Base-by-base conservation (phyloP, 1,140 invertebrate species). In the Tenebrio molitor region DNA sequence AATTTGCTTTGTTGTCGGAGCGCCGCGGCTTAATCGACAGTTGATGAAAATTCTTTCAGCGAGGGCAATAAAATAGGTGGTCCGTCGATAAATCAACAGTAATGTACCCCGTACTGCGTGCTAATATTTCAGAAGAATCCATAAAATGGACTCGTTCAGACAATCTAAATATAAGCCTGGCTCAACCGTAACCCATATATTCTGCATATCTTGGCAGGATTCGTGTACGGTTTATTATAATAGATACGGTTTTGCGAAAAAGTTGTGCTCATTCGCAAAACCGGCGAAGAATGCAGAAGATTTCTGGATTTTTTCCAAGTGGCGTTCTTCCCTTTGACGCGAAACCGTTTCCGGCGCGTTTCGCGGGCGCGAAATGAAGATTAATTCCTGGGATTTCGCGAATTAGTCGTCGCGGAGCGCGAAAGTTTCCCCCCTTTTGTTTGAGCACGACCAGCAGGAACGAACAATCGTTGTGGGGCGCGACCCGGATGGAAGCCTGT, bases 121-220 rank as follows among this genome's bases (percentile, higher is more conserved):
- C 23, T 29, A 58, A 58, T 58, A 58, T 58, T 58, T 29, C 15
- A 25, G 21, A 53, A 53, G 17, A 16, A 53, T 23, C 17, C 17
- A 53, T 14, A 58, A 34, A 58, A 58, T 58, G 50, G 50, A 58
- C 50, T 58, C 50, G 50, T 58, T 58, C 50, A 29, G 50, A 58
- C 50, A 29, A 14, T 25, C 21, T 58, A 58, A 58, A 58, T 33
- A 33, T 58, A 58, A 14, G n/a, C 50, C 23, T 58, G 50, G 50
- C 50, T 29, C 50, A 58, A 58, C 50, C 50, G 23, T 58, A 58
- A 58, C 50, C 50, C 50, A 58, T 58, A 58, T 58, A 58, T 58
- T 58, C 19, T n/a, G 50, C 21, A 58, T 58, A 58, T 58, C 50
- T 58, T 58, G 50, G 50, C 50, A 58, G 15, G 50, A 58, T 58